Base-by-base conservation (phyloP, 2,113 vertebrate genomes). In the Aspidoscelis tigris region DNA sequence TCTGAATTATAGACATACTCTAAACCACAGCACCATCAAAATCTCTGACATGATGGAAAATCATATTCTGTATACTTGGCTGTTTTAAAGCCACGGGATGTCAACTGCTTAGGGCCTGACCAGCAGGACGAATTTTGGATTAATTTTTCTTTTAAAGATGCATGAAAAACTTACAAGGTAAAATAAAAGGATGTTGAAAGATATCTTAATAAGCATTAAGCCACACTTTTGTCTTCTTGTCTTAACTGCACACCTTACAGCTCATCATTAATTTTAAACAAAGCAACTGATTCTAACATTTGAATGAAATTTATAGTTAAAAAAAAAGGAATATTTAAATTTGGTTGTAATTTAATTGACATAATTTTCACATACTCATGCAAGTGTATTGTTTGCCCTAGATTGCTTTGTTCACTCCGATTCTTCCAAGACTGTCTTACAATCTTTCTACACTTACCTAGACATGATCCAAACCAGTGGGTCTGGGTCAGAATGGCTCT, bases 1-100 rank as follows among this genome's bases (percentile, higher is more conserved):
- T 70, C 16, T 53, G n/a, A 61, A 7, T 79, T 69, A 50, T 70
- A 0, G 0, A 7, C 53, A 9, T 20, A 7, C 78, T 82, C 76
- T 58, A 72, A 39, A 73, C 61, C 11, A n/a, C 26, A 65, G 4
- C 6, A 21, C 64, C 70, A 87, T 55, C 6, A 76, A 16, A 18
- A 11, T 47, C 33, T 72, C 70, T 68, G n/a, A 4, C 43, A 83
- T 58, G 66, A 12, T 78, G 44, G 55, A 80, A 43, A 47, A 76
- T 53, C 6, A 16, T 47, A 14, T 22, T 1, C 33, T 33, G 33
- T 33, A 75, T 44, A 73, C 12, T 26, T 50, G 47, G 61, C 18
- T 24, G 5, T 50, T n/a, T 73, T 11, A 14, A 18, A 64, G 26
- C 4, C n/a, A 1, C 14, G 50, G 18, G 64, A 72, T 83, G 22